Evolutionary conservation across 92 coral and sea anemone species (phyloP).

Genomic region (Meandrina meandrites): DNA sequence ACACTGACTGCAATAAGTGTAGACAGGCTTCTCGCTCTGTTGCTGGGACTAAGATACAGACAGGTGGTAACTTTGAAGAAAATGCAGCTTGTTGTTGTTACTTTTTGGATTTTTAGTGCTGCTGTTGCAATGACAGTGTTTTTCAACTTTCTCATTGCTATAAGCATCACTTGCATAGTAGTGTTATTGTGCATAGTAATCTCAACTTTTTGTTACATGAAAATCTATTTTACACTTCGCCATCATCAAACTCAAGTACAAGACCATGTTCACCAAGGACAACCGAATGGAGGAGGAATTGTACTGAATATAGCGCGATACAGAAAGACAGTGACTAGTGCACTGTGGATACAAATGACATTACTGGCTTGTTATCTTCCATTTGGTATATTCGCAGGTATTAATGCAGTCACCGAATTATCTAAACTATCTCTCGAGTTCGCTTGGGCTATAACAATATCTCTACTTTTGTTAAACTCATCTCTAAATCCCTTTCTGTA

Average conservation of each 20-base stretch:
- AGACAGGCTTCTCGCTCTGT: slow-evolving; percentile 27
- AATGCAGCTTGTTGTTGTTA: background rate
- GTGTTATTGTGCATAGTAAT: background rate
- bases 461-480: background rate
- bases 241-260: background rate
- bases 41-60: slow-evolving; percentile 24
- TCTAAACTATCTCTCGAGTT: background rate
- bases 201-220: background rate
- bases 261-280: background rate
- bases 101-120: background rate
- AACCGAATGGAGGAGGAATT: background rate
- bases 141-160: background rate
- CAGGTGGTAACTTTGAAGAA: slow-evolving; percentile 7
- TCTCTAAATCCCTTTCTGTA: background rate
- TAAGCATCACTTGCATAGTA: background rate
- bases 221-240: background rate
- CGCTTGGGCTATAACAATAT: background rate
- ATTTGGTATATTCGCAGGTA: background rate
- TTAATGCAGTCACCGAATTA: background rate
- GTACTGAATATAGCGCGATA: slow-evolving; percentile 3
- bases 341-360: slow-evolving; percentile 16
- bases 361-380: slow-evolving; percentile 16
- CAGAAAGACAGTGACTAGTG: slow-evolving; percentile 15
- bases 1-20: slow-evolving; percentile 34
- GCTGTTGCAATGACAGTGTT: background rate